Base-by-base conservation (phyloP, 2,797 vertebrate species). In the Sarcophilus harrisii region DNA sequence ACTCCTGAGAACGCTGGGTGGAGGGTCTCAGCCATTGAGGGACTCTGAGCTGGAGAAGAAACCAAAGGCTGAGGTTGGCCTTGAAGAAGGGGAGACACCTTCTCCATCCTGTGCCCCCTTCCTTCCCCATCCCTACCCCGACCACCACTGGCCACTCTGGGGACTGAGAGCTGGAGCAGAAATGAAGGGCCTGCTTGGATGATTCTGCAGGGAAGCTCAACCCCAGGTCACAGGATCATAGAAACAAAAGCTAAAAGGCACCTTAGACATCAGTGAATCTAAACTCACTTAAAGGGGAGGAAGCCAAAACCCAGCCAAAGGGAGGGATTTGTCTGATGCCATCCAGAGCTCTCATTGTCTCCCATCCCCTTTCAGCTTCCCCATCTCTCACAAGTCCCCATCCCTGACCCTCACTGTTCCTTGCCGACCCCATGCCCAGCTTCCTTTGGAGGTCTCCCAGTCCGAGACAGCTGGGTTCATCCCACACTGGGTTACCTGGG, bases 1-100 rank as follows among this genome's bases (percentile, higher is more conserved):
- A 99, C 99, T 95, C 99, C 99, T 0, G 99, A 99, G 98, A 99
- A 99, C 98, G 99, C 99, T 96, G 99, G 99, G 97, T 99, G 99
- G 96, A 99, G 99, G 93, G 99, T 99, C 98, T 99, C 99, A 8
- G 99, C 99, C 93, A 99, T 99, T 0, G 99, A 99, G 92, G 99
- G 99, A 98, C 99, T 99, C 98, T 99, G 99, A 98, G 99, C 99
- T 99, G 98, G 87, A 96, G 66, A 93, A 92, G 95, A 94, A 95
- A 96, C 30, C 90, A 0, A 89, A 1, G 95, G 91, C 87, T 94
- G 91, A 96, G 52, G 38, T 49, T 49, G 10, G 49, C 38, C 21
- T 49, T 87, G 24, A 87, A 87, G 73, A 87, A 49, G 73, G 38
- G 73, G 28, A 90, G 29, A 54, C 90, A 32, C 32, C 29, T 27